Evolutionary conservation across 2,113 vertebrate species (phyloP).

Genomic region (Pollachius pollachius): DNA sequence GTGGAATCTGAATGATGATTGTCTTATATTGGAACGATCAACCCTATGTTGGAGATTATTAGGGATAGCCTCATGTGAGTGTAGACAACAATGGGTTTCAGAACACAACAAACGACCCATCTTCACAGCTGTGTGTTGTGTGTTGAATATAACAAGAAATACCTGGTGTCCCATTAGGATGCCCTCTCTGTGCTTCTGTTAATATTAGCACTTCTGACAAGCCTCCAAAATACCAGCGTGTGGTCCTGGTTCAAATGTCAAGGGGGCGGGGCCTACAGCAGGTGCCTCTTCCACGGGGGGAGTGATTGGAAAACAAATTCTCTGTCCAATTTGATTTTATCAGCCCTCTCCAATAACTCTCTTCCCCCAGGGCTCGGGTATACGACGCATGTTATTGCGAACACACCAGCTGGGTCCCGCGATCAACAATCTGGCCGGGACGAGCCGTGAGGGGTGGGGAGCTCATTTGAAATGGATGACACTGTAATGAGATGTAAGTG

Average conservation of each 20-base stretch:
- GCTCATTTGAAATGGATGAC: conserved; percentile 26
- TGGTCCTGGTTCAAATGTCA: conserved; percentile 30
- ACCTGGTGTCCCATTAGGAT: not conserved
- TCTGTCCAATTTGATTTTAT: conserved; percentile 38
- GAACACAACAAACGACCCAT: no score
- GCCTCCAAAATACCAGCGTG: conserved; percentile 31
- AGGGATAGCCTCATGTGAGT: no score
- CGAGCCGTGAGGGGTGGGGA: conserved; percentile 62
- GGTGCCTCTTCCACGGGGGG: conserved; percentile 42
- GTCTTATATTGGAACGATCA: no score
- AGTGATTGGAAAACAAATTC: conserved; percentile 60
- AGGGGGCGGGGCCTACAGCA: conserved; percentile 34
- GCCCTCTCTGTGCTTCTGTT: conserved; percentile 1
- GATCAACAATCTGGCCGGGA: conserved; percentile 37
- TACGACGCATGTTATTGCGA: conserved; percentile 69
- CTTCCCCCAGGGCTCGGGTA: conserved; percentile 28
- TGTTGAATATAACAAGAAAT: no score
- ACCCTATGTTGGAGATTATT: no score
- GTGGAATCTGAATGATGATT: no score
- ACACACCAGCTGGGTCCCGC: conserved; percentile 67
- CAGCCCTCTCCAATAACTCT: conserved; percentile 45
- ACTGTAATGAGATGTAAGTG: conserved; percentile 40
- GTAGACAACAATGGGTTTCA: no score
- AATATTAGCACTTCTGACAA: conserved; percentile 20
- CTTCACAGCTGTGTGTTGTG: no score